These are phyloP conservation scores for Spheniscus mendiculus DNA, from an alignment of 2,113 vertebrate genomes.

Conservation along the genomic window DNA sequence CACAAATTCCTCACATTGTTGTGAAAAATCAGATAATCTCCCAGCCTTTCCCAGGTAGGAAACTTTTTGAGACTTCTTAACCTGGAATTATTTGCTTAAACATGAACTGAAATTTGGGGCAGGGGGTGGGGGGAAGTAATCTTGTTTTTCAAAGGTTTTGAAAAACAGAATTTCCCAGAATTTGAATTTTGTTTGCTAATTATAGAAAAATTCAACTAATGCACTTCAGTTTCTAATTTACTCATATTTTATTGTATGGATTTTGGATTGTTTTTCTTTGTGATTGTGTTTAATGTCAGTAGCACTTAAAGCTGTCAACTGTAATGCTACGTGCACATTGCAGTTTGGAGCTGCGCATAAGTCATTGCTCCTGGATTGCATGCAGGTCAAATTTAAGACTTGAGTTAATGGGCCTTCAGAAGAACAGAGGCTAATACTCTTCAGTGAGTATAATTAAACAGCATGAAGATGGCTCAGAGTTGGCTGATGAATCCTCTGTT, in stretches of 20 bases:
- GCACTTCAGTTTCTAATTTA: not conserved
- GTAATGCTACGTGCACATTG: not conserved
- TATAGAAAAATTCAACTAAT: not conserved
- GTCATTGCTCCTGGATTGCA: not conserved
- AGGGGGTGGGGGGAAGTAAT: rapidly evolving
- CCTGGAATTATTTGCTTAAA: not conserved
- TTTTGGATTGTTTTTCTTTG: not conserved
- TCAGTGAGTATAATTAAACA: not conserved
- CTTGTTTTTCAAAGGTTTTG: not conserved
- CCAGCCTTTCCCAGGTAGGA: conserved; percentile 94
- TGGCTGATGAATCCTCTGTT: not conserved
- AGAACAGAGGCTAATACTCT: not conserved
- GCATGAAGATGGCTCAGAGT: not conserved
- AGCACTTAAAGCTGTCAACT: not conserved
- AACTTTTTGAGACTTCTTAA: not conserved
- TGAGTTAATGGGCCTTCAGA: not conserved
- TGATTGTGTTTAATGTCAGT: not conserved
- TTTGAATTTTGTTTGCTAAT: not conserved
- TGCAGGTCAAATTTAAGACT: not conserved
- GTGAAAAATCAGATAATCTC: conserved; percentile 99
- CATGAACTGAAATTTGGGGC: not conserved
- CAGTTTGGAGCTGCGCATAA: not conserved
- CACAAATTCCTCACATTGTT: conserved; percentile 97
- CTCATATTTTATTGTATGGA: not conserved
- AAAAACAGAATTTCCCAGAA: not conserved